These are phyloP conservation scores for Lasioglossum zephyrum DNA, from an alignment of 2,888 invertebrate species.

Conservation along the genomic window DNA sequence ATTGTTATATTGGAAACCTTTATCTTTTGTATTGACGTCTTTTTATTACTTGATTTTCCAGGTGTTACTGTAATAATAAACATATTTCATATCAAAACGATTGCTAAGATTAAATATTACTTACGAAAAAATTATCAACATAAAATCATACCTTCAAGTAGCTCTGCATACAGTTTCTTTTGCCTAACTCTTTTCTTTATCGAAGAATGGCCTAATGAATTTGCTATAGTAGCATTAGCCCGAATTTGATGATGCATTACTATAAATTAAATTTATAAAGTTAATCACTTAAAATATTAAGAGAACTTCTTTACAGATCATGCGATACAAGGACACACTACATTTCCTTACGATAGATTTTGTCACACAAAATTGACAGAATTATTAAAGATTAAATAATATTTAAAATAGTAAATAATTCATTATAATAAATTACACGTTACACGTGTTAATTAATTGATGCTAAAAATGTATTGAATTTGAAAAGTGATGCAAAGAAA, in stretches of 20 bases:
- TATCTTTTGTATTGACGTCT: conserved; percentile 89
- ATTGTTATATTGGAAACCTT: conserved; percentile 88
- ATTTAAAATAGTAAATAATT: neutral
- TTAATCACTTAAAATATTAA: neutral
- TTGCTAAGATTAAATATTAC: neutral
- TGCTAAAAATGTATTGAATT: neutral
- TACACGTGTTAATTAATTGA: neutral
- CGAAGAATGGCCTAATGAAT: conserved; percentile 74
- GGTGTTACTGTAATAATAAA: conserved; percentile 87
- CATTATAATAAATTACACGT: neutral
- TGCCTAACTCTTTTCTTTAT: conserved; percentile 85
- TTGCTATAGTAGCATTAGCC: conserved; percentile 70
- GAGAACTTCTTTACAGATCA: neutral
- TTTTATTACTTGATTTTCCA: conserved; percentile 87
- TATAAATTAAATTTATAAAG: conserved; percentile 44
- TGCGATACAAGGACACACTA: neutral
- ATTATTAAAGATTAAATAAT: conserved; percentile 3
- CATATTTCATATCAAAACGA: neutral
- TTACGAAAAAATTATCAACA: neutral
- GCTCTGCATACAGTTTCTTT: conserved; percentile 88
- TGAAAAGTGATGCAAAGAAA: neutral
- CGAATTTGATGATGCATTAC: conserved; percentile 66
- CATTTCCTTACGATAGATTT: neutral
- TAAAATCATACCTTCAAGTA: conserved; percentile 87
- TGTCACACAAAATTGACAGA: neutral